Evolutionary conservation across 2,888 invertebrate genomes (phyloP).

Genomic region (Phortica okadai): DNA sequence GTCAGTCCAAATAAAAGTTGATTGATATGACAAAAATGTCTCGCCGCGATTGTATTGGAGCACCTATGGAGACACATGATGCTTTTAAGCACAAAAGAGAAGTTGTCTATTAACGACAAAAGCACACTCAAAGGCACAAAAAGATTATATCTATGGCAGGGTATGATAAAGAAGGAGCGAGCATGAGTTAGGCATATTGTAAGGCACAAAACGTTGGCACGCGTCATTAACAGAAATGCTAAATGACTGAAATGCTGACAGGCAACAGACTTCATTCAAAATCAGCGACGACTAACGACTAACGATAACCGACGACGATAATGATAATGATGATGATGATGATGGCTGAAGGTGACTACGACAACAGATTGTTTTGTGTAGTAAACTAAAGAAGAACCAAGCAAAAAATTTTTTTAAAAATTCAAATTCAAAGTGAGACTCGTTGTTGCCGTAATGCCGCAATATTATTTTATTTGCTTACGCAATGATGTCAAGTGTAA

Average conservation of each 20-base stretch:
- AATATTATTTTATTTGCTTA: constrained; percentile 26
- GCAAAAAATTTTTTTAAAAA: neutral
- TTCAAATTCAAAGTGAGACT: constrained; percentile 12
- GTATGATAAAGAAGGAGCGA: no score
- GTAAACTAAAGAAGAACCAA: no score
- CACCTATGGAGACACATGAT: neutral
- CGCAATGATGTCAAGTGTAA: constrained; percentile 29
- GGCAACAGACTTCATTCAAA: neutral
- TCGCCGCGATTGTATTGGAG: neutral
- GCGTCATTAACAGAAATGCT: constrained; percentile 10
- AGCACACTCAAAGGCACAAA: neutral
- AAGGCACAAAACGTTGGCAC: neutral
- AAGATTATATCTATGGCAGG: no score
- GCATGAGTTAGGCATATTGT: no score
- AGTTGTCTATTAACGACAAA: constrained; percentile 9
- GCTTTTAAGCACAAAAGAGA: neutral
- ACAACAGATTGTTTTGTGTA: neutral
- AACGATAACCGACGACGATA: neutral
- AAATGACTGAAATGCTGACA: constrained; percentile 12
- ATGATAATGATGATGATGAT: neutral
- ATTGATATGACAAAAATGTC: neutral
- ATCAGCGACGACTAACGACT: neutral
- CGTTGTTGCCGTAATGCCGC: neutral
- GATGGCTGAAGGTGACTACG: neutral
- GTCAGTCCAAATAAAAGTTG: neutral